phyloP scores from a whole-genome alignment of 2,113 vertebrate species.

The cattle (Bos taurus) region DNA sequence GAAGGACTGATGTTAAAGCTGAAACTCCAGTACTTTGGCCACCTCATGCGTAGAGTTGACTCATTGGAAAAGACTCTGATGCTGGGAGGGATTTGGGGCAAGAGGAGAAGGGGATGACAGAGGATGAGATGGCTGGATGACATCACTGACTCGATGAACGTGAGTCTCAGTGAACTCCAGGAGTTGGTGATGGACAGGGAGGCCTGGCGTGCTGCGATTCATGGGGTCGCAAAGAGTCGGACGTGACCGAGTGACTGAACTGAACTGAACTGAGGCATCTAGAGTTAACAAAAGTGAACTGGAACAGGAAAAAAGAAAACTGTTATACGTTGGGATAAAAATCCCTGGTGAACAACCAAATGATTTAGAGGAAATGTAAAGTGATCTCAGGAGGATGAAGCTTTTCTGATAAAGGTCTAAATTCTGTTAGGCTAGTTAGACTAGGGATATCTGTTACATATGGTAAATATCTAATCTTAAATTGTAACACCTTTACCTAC shows the following conservation, averaged over 20 bases:
- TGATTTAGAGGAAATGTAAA: not conserved
- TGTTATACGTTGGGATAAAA: not conserved
- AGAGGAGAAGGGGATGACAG: accelerated
- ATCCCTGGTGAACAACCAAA: not conserved
- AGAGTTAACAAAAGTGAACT: not conserved
- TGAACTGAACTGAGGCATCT: not conserved
- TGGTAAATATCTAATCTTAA: not conserved
- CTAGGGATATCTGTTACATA: not conserved
- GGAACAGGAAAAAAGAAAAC: not conserved
- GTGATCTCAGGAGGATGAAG: not conserved
- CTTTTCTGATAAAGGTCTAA: not conserved
- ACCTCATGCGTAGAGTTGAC: no score
- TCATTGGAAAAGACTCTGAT: no score
- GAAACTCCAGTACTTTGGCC: no score
- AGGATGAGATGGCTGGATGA: no score
- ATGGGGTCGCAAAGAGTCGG: accelerated
- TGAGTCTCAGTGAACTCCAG: no score
- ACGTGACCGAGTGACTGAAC: no score
- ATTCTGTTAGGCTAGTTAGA: not conserved
- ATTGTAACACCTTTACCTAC: not conserved
- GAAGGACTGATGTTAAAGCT: no score
- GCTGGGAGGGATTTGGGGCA: no score
- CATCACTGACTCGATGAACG: accelerated
- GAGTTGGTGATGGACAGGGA: no score
- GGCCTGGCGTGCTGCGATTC: no score